Evolutionary conservation across 2,113 vertebrate genomes (phyloP).

Genomic region (Nestor notabilis): DNA sequence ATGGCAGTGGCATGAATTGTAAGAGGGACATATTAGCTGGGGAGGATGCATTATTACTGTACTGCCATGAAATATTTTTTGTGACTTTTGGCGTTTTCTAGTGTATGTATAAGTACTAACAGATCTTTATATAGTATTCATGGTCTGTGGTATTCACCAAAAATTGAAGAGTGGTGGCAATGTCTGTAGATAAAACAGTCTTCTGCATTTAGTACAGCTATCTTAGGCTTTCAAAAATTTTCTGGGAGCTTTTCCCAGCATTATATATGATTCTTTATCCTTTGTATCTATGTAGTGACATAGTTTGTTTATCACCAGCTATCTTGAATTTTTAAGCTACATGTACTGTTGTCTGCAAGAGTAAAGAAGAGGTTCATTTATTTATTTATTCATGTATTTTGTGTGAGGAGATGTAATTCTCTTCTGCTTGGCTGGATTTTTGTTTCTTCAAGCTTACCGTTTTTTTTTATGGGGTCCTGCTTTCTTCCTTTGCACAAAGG

Average conservation of each 20-base stretch:
- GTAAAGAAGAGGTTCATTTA: background rate
- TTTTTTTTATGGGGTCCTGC: background rate
- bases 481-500: background rate
- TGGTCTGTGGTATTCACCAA: background rate
- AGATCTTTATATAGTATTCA: background rate
- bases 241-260: background rate
- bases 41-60: background rate
- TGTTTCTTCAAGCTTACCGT: background rate
- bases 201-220: background rate
- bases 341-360: background rate
- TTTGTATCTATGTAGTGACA: background rate
- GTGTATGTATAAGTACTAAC: background rate
- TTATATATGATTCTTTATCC: background rate
- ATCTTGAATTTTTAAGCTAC: background rate
- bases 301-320: background rate
- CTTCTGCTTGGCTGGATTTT: background rate
- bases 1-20: background rate
- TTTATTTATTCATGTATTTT: background rate
- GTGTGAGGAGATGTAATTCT: background rate
- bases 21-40: background rate
- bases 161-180: background rate
- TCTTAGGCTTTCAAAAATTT: background rate
- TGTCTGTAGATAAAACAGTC: background rate
- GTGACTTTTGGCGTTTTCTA: background rate
- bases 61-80: background rate